Conservation (phyloP, 2,113 vertebrate species). For the Eira barbara region DNA sequence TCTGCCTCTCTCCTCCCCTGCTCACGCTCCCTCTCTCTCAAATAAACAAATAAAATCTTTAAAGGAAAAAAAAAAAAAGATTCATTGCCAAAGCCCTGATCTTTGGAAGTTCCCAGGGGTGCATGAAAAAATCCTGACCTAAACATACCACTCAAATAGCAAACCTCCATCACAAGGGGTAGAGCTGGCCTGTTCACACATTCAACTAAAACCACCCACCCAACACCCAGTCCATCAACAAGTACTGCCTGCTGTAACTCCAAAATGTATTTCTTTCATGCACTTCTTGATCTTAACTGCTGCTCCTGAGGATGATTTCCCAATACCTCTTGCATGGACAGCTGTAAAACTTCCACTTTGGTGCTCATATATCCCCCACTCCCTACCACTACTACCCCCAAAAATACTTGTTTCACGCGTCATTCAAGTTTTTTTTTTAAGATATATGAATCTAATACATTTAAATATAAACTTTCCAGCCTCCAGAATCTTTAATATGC, state of each 20-base stretch:
- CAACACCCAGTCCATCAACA: background rate
- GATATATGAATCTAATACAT: background rate
- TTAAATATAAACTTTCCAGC: background rate
- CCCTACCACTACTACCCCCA: fast-evolving
- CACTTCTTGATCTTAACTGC: background rate
- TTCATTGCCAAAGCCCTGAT: background rate
- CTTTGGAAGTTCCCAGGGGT: background rate
- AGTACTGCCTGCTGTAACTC: background rate
- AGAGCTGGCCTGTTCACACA: background rate
- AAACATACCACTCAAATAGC: background rate
- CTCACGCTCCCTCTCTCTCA: too few species aligned
- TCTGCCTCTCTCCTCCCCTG: too few species aligned
- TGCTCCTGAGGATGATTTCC: background rate
- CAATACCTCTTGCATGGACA: too few species aligned
- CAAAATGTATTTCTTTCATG: background rate
- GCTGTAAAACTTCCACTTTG: background rate
- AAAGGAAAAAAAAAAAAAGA: background rate
- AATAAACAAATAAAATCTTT: too few species aligned
- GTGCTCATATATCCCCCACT: background rate
- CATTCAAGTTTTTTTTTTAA: background rate
- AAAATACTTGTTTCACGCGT: background rate
- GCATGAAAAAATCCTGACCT: background rate
- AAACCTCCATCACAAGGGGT: fast-evolving
- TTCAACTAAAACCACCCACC: background rate
- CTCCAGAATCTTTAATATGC: background rate